phyloP scores from a whole-genome alignment of 2,797 vertebrate species.

The Epinephelus coioides region DNA sequence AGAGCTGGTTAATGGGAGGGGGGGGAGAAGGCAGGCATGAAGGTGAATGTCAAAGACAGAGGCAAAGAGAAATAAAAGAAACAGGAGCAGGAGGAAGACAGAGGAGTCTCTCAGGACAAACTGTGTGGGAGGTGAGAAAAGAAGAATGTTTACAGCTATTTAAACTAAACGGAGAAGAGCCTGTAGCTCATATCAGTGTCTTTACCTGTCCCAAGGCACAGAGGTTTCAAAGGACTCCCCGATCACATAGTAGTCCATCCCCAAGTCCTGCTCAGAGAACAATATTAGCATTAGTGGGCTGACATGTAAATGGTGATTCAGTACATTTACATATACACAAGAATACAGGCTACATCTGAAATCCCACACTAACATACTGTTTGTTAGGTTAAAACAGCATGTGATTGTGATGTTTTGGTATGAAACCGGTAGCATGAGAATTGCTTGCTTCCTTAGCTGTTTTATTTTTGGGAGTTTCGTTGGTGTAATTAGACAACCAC shows the following conservation, averaged over 20 bases:
- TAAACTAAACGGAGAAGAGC: conserved; percentile 30
- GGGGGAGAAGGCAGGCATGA: conserved; percentile 59
- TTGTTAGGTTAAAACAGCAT: too few relatives aligned
- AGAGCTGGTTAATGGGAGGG: conserved; percentile 50
- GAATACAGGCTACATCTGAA: background rate
- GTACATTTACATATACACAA: conserved; percentile 6
- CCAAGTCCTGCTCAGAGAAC: conserved; percentile 90
- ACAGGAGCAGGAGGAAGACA: conserved; percentile 16
- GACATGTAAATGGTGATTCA: background rate
- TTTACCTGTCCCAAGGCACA: conserved; percentile 99
- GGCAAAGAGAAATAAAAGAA: conserved; percentile 45
- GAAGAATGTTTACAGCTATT: conserved; percentile 41
- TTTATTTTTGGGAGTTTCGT: too few relatives aligned
- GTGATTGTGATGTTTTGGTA: too few relatives aligned
- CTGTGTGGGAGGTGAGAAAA: conserved; percentile 52
- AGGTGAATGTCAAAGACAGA: conserved; percentile 71
- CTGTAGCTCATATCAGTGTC: conserved; percentile 16
- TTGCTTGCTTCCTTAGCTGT: too few relatives aligned
- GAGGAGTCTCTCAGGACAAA: conserved; percentile 30
- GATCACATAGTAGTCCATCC: conserved; percentile 96
- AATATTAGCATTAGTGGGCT: conserved; percentile 31
- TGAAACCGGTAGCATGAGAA: too few relatives aligned
- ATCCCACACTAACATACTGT: too few relatives aligned
- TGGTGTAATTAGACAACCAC: too few relatives aligned
- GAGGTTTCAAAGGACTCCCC: conserved; percentile 99